These are phyloP conservation scores for Nephrotoma flavescens DNA, from an alignment of 2,888 invertebrate genomes.

Conservation along the genomic window DNA sequence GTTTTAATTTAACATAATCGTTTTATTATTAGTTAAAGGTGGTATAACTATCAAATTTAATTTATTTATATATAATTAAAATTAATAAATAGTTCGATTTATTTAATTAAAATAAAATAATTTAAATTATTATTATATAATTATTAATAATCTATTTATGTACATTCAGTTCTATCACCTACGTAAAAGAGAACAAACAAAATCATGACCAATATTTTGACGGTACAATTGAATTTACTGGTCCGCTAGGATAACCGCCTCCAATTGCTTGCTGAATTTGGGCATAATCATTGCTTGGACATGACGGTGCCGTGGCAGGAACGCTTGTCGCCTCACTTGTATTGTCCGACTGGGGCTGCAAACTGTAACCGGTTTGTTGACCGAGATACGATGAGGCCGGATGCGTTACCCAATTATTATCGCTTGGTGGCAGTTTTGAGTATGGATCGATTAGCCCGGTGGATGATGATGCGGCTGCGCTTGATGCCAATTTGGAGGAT, in stretches of 20 bases:
- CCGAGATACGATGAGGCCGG: background rate
- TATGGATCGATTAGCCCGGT: background rate
- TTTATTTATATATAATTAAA: background rate
- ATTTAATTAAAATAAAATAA: background rate
- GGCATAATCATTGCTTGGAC: conserved; percentile 7
- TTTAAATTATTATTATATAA: background rate
- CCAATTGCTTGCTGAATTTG: conserved; percentile 8
- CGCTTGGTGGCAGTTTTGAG: background rate
- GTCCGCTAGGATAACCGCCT: conserved; percentile 1
- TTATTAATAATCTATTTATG: background rate
- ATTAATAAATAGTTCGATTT: background rate
- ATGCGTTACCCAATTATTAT: background rate
- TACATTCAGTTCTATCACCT: background rate
- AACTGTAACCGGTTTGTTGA: background rate
- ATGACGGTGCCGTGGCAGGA: background rate
- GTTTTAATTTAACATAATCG: background rate
- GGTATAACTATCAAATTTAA: background rate
- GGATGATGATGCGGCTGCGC: background rate
- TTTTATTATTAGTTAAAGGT: background rate
- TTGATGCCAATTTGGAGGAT: background rate
- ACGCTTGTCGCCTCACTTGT: background rate
- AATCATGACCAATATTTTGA: conserved; percentile 8
- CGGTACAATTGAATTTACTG: conserved; percentile 3
- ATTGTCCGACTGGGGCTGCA: background rate
- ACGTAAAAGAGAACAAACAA: background rate